These are phyloP conservation scores for Bubalus kerabau DNA, from an alignment of 2,113 vertebrate species.

Conservation along the genomic window DNA sequence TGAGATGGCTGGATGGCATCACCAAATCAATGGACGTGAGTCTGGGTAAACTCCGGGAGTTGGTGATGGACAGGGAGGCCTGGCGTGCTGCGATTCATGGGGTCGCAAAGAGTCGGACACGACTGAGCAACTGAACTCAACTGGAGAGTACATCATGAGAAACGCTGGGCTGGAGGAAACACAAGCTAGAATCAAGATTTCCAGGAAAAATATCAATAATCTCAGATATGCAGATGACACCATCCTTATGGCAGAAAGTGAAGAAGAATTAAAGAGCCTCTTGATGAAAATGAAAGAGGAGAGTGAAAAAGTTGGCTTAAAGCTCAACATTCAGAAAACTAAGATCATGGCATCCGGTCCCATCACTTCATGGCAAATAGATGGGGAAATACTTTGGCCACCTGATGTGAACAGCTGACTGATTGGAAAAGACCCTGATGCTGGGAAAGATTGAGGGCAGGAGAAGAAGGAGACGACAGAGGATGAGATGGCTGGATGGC, in stretches of 20 bases:
- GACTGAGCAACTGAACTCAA: too few relatives aligned
- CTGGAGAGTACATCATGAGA: background rate
- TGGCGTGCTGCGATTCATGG: too few relatives aligned
- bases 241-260: background rate
- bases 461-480: background rate
- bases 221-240: background rate
- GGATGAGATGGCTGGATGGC: background rate
- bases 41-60: too few relatives aligned
- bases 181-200: background rate
- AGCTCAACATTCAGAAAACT: background rate
- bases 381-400: background rate
- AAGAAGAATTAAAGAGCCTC: background rate
- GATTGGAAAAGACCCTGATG: background rate
- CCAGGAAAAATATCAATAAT: accelerated
- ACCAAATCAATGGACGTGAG: too few relatives aligned
- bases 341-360: background rate
- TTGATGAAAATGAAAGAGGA: background rate
- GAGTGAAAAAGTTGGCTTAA: background rate
- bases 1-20: too few relatives aligned
- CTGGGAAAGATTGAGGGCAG: background rate
- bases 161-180: background rate
- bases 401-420: background rate
- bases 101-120: too few relatives aligned
- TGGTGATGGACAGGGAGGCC: too few relatives aligned
- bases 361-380: background rate